phyloP scores from a whole-genome alignment of 1,140 invertebrate species.

The Ceratosolen solmsi region DNA sequence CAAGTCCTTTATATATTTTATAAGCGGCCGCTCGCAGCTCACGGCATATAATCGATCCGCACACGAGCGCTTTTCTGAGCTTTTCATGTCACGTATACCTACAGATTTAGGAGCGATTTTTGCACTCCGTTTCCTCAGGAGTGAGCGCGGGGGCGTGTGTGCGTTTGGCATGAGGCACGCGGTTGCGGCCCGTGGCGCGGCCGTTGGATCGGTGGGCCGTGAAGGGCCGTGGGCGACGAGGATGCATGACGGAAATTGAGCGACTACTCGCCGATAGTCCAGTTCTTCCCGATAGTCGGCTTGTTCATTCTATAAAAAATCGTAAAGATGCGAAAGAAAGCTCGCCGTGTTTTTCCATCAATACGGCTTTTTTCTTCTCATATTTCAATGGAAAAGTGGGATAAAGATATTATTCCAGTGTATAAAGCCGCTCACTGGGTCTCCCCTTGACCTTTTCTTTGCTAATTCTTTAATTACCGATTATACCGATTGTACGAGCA shows the following conservation, averaged over 20 bases:
- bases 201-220: too few species aligned
- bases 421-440: too few species aligned
- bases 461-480: background rate
- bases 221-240: background rate
- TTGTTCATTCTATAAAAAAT: constrained; percentile 50
- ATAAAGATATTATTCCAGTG: too few species aligned
- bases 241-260: constrained; percentile 50
- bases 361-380: constrained; percentile 41
- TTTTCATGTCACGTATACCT: constrained; percentile 43
- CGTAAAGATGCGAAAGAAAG: constrained; percentile 28
- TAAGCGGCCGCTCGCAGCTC: constrained; percentile 8
- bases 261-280: background rate
- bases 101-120: constrained; percentile 50
- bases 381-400: too few species aligned
- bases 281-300: constrained; percentile 32
- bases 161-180: too few species aligned
- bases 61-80: constrained; percentile 36
- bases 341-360: too few species aligned
- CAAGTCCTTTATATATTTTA: constrained; percentile 46
- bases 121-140: constrained; percentile 33
- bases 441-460: too few species aligned
- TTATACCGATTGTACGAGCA: background rate
- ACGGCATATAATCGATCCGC: constrained; percentile 31
- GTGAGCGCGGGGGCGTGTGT: too few species aligned
- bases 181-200: too few species aligned